Evolutionary conservation across 2,888 invertebrate genomes (phyloP), one percentile per base, ranked within the genome.

Genomic region (Ochropleura plecta): DNA sequence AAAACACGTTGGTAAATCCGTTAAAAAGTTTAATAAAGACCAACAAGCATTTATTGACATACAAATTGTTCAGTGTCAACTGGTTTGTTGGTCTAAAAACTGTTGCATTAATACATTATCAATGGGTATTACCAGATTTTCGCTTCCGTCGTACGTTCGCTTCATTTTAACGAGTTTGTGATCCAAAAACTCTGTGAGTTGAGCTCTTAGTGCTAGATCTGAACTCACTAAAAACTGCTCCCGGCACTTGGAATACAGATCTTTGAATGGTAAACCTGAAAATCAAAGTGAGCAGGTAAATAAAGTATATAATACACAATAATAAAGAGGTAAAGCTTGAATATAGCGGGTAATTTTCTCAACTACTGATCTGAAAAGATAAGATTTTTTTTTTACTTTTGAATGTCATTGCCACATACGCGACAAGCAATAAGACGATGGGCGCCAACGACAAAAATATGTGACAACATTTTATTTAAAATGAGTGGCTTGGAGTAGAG

Each of bases 121-220:
- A 44, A 99, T 97, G 0, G 99, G 98, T 92, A 99, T 98, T 42
- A 97, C 91, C 51, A 99, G 95, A 90, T 98, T 97, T 92, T 99
- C 99, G 69, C 97, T 97, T 51, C 99, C 99, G 92, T 99, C 99
- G 48, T 96, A 95, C 20, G 97, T 98, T 88, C 99, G 97, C 90
- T 98, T 98, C 73, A 97, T 97, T 92, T 98, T 98, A 7, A 99
- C 97, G 87, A 99, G 97, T 92, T 99, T 98, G 93, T 99, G 99
- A 94, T 99, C 99, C 67, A 98, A 96, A 94, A 99, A 99, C 95
- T 99, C 99, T 0, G 98, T 99, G 5, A 99, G 97, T 90, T 99
- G 99, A 8, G 99, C 98, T 84, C 99, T 97, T 76, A 99, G 94
- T 0, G 99, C 99, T 72, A 98, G 97, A 94, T 99, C 99, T 0